Evolutionary conservation across 2,113 vertebrate genomes (phyloP).

Genomic region (Gymnocephalus cernua): DNA sequence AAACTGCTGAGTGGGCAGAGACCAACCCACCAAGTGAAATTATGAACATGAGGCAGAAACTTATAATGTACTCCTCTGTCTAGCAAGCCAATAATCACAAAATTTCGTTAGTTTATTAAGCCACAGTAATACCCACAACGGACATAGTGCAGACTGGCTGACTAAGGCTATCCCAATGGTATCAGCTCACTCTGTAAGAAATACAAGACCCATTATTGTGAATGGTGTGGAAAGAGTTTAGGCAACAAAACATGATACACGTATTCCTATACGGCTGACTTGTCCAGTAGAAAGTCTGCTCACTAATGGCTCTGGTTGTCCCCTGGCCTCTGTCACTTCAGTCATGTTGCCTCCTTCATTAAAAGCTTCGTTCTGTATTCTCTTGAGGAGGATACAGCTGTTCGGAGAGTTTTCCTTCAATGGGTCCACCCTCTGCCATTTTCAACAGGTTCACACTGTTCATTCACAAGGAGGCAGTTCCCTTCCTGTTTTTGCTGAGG

Average conservation of each 20-base stretch:
- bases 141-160: slow-evolving; percentile 18
- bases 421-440: slow-evolving; percentile 53
- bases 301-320: neutral
- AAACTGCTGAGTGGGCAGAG: neutral
- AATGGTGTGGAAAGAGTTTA: neutral
- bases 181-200: neutral
- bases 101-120: slow-evolving; percentile 17
- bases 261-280: neutral
- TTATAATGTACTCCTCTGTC: neutral
- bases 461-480: slow-evolving; percentile 23
- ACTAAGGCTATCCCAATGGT: neutral
- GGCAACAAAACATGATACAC: neutral
- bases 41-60: slow-evolving; percentile 20
- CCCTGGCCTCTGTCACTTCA: neutral
- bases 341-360: slow-evolving; percentile 23
- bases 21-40: neutral
- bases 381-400: slow-evolving; percentile 41
- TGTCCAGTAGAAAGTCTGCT: slow-evolving; percentile 4
- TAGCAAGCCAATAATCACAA: neutral
- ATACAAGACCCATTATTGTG: neutral
- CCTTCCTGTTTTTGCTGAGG: slow-evolving; percentile 8
- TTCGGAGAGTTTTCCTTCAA: slow-evolving; percentile 28
- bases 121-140: slow-evolving; percentile 16
- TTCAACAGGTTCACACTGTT: slow-evolving; percentile 16
- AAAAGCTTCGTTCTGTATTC: slow-evolving; percentile 20